Evolutionary conservation across 1,140 invertebrate species (phyloP).

Genomic region (Drosophila sechellia): DNA sequence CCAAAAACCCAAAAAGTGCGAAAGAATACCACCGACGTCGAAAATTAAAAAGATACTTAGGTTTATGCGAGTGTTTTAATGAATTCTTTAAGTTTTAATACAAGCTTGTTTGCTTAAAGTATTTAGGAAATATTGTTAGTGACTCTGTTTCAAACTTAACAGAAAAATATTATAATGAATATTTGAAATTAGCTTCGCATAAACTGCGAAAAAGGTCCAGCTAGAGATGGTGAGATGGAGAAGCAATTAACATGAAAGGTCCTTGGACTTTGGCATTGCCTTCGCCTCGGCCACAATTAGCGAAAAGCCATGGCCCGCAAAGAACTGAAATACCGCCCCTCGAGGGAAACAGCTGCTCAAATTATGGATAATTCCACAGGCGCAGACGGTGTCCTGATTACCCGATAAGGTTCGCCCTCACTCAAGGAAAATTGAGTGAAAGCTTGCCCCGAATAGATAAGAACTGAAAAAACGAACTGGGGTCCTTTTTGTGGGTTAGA

Average conservation of each 20-base stretch:
- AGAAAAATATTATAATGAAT: not conserved
- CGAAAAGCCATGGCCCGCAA: constrained; percentile 63
- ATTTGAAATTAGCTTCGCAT: not conserved
- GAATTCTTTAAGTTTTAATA: not conserved
- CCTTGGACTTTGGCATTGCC: constrained; percentile 53
- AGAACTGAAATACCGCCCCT: constrained; percentile 13
- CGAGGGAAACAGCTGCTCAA: constrained; percentile 61
- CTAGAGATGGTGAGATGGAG: constrained; percentile 5
- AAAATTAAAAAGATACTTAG: constrained; percentile 8
- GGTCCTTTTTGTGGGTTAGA: constrained; percentile 11
- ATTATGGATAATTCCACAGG: constrained; percentile 52
- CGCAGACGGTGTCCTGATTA: constrained; percentile 44
- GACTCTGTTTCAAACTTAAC: not conserved
- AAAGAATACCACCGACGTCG: not conserved
- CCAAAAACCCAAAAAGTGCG: constrained; percentile 34
- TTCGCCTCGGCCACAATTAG: constrained; percentile 64
- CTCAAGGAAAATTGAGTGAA: constrained; percentile 41
- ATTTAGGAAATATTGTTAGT: not conserved
- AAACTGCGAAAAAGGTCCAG: constrained; percentile 8
- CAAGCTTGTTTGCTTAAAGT: too few species aligned
- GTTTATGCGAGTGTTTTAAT: constrained; percentile 1
- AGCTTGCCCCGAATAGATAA: constrained; percentile 37
- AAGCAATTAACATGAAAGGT: constrained; percentile 77
- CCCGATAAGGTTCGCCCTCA: constrained; percentile 38
- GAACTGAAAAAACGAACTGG: constrained; percentile 19